Percentiles rank a stretch among this genome's conserved stretches.
Conservation (phyloP, 2,888 invertebrate genomes). For the Drosophila acutilabella region DNA sequence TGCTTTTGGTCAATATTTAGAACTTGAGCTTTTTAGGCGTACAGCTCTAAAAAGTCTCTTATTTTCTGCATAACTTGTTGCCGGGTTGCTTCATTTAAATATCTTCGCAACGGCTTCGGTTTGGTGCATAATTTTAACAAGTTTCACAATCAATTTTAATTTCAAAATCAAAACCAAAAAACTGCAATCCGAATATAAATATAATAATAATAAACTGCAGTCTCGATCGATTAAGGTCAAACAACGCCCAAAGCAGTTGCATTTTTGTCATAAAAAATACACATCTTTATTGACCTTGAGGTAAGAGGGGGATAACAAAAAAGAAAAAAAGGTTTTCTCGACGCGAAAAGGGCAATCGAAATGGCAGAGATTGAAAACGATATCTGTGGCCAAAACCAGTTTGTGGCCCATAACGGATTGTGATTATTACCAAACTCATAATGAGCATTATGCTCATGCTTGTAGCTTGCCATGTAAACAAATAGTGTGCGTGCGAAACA, state of each 20-base stretch:
- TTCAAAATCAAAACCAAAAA: slow-evolving; percentile 18
- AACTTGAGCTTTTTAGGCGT: slow-evolving; percentile 1
- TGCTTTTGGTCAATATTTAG: slow-evolving; percentile 15
- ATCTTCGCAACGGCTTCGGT: slow-evolving; percentile 1
- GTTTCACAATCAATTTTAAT: slow-evolving; percentile 34
- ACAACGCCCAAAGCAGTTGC: slow-evolving; percentile 68
- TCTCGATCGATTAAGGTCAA: slow-evolving; percentile 73
- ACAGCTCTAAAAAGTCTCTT: slow-evolving; percentile 22
- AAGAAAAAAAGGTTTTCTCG: slow-evolving; percentile 14
- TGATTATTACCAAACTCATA: slow-evolving; percentile 12
- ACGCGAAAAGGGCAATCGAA: slow-evolving; percentile 63
- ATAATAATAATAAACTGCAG: slow-evolving; percentile 48
- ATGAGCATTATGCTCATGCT: slow-evolving; percentile 32
- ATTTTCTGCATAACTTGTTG: slow-evolving; percentile 16
- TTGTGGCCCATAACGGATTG: slow-evolving; percentile 54
- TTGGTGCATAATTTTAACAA: slow-evolving; percentile 8
- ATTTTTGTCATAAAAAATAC: slow-evolving; percentile 36
- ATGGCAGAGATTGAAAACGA: slow-evolving; percentile 39
- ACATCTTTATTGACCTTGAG: slow-evolving; percentile 61
- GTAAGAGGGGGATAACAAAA: slow-evolving; percentile 38
- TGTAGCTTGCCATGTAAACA: slow-evolving; percentile 64
- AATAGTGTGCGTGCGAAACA: slow-evolving; percentile 68
- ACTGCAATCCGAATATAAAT: slow-evolving; percentile 43
- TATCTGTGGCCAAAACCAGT: slow-evolving; percentile 41
- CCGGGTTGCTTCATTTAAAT: slow-evolving; percentile 26